These are phyloP conservation scores for Chionomys nivalis DNA, from an alignment of 2,113 vertebrate species.

Conservation along the genomic window DNA sequence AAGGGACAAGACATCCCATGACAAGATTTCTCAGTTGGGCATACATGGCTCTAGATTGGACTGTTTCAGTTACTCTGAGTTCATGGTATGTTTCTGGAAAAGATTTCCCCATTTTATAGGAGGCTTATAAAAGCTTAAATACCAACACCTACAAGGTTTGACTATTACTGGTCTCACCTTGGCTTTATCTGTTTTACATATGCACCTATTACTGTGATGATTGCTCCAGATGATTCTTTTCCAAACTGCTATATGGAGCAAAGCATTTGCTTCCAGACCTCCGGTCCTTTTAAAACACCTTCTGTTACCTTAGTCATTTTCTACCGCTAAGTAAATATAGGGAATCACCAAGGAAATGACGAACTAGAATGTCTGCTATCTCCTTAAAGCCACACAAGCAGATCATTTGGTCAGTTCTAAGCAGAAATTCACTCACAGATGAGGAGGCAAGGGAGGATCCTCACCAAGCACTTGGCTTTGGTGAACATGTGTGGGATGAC, in stretches of 20 bases:
- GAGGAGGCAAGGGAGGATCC: not conserved
- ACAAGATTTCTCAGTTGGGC: no score
- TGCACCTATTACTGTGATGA: conserved; percentile 63
- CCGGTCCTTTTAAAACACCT: not conserved
- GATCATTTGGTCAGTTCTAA: conserved; percentile 44
- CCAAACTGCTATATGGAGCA: conserved; percentile 54
- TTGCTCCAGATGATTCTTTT: conserved; percentile 60
- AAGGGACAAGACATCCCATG: no score
- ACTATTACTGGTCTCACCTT: not conserved
- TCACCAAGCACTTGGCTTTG: not conserved
- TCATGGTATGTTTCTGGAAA: conserved; percentile 14
- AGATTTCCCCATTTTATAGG: not conserved
- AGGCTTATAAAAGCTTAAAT: not conserved
- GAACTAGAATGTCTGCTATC: conserved; percentile 4
- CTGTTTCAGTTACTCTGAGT: not conserved
- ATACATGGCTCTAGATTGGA: not conserved
- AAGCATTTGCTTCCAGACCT: conserved; percentile 45
- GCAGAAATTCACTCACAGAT: conserved; percentile 29
- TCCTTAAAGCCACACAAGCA: not conserved
- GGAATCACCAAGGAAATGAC: not conserved
- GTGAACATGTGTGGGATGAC: not conserved
- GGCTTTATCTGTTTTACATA: conserved; percentile 44
- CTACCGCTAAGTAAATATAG: not conserved
- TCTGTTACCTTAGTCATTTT: conserved; percentile 51
- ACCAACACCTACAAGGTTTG: not conserved